Evolutionary conservation across 2,888 invertebrate species (phyloP), one percentile per base, ranked within the genome.

Genomic region (Dione vanillae): DNA sequence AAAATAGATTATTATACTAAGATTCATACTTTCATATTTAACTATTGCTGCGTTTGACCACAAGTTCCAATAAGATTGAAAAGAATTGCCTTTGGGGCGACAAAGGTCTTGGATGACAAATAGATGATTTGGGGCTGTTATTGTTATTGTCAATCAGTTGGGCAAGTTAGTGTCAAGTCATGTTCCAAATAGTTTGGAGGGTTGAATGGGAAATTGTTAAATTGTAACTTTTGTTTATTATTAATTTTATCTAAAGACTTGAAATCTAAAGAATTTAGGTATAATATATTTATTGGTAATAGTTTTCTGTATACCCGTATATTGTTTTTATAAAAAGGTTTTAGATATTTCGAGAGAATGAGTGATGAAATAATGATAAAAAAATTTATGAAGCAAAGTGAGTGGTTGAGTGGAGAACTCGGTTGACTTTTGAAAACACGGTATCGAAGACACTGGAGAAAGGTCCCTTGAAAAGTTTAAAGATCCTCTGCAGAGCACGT

Each of bases 71-170:
- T 66, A 59, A 61, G 61, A 70, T 70, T 70, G 66, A 61, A 66
- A 51, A 43, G 62, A 71, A 71, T 64, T 71, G 70, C 67, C 67
- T 67, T 70, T 52, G 37, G 47, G 19, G 14, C 43, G 43, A 70
- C 70, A 70, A 70, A 62, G 70, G 45, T 20, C 66, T 64, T 54
- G 56, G 64, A 49, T 83, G 87, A 87, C 87, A 87, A 87, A 87
- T 86, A 82, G 81, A 80, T 85, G 87, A 86, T 84, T 84, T 80
- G 78, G 85, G 86, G 69, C 77, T 78, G 74, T 78, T 71, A 73
- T 79, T 72, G 80, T 83, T 82, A 74, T 75, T 73, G 82, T 81
- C 71, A 61, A 61, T 68, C 61, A 62, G 62, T 52, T 27, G 43
- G 43, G 43, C 67, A 67, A 62, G 54, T 69, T 56, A n/a, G 47